These are phyloP conservation scores for Phocides pigmalion DNA, from an alignment of 1,140 invertebrate species.

Conservation along the genomic window DNA sequence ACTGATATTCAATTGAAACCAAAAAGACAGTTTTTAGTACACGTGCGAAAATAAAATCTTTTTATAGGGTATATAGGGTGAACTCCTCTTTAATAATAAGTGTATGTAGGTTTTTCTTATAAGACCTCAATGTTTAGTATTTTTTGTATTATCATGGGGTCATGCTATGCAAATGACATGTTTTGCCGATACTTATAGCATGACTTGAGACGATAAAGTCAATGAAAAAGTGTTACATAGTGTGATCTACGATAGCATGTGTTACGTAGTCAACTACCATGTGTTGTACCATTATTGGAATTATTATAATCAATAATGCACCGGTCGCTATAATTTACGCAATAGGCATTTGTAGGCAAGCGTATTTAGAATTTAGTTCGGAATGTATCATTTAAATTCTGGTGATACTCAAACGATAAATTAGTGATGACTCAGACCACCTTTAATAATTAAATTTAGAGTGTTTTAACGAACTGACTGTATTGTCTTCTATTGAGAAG, in stretches of 20 bases:
- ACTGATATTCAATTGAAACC: conserved; percentile 24
- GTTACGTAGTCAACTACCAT: neutral
- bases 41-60: conserved; percentile 3
- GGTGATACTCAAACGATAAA: neutral
- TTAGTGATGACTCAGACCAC: neutral
- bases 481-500: neutral
- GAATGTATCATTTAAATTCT: neutral
- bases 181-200: neutral
- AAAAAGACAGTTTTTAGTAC: conserved; percentile 22
- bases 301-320: neutral
- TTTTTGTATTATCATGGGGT: neutral
- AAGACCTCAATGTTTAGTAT: neutral
- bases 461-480: neutral
- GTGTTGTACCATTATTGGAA: neutral
- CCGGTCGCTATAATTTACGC: neutral
- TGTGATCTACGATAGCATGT: neutral
- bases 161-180: neutral
- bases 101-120: neutral
- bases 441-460: too few relatives aligned
- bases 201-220: neutral
- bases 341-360: neutral
- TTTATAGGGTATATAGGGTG: conserved; percentile 1
- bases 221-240: neutral
- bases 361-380: neutral
- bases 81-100: conserved; percentile 1